Percentiles rank a stretch among this genome's conserved stretches.
Evolutionary conservation across 2,888 invertebrate species (phyloP).

Genomic region (Limnephilus rhombicus): DNA sequence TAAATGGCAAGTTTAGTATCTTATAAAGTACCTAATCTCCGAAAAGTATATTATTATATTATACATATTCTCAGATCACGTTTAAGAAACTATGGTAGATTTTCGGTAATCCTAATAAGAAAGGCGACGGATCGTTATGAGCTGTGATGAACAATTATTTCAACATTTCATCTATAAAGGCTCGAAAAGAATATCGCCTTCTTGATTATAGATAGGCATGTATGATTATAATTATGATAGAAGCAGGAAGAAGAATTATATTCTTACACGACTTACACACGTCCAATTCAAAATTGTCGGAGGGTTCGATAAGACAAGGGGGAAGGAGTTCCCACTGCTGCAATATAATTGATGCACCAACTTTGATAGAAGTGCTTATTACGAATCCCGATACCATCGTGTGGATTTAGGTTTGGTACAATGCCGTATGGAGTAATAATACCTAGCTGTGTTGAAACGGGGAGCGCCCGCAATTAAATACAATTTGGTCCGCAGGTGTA

Average conservation of each 20-base stretch:
- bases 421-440: neutral
- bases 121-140: neutral
- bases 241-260: neutral
- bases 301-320: neutral
- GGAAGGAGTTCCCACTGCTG: constrained; percentile 4
- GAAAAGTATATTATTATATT: neutral
- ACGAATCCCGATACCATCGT: constrained; percentile 30
- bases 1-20: neutral
- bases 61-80: neutral
- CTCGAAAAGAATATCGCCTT: neutral
- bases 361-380: constrained; percentile 23
- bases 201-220: neutral
- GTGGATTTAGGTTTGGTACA: constrained; percentile 21
- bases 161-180: neutral
- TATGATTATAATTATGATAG: neutral
- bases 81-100: neutral
- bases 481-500: constrained; percentile 30
- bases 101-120: neutral
- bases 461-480: constrained; percentile 23
- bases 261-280: neutral
- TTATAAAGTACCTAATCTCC: neutral
- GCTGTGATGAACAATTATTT: neutral
- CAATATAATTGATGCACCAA: constrained; percentile 3
- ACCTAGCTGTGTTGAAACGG: constrained; percentile 20
- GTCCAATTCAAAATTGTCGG: neutral